Evolutionary conservation across 2,113 vertebrate genomes (phyloP), one percentile per base, ranked within the genome.

Genomic region (Pampusana beccarii): DNA sequence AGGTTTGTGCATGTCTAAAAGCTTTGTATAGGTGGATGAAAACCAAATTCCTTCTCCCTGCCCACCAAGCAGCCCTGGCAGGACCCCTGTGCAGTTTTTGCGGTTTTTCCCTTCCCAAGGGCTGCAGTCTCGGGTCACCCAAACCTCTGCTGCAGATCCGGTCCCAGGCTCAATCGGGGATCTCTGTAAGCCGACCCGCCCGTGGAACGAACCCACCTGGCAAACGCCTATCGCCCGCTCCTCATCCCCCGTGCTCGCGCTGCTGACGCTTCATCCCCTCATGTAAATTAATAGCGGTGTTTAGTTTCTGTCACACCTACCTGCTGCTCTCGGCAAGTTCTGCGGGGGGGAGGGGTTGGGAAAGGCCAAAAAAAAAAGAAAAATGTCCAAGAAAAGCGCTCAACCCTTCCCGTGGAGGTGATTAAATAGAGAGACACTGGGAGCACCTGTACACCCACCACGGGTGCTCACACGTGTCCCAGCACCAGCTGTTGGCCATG

Each of bases 101-200:
- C 24, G 16, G 16, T 34, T 56, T 72, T n/a, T 25, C 18, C 46
- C 21, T 33, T 80, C 29, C n/a, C 0, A 0, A 21, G 40, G 34
- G 19, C 3, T 20, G 33, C 24, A 34, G 20, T 29, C 31, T 16
- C 7, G 1, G 57, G 48, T 86, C 65, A 46, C 36, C 38, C 14
- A 54, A 16, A 10, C 15, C 6, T 13, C 16, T 0, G 0, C 14
- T 4, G 2, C 75, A 38, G 85, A 38, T 75, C 86, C 12, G 0
- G 24, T 36, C 80, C 57, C 57, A 44, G 14, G 24, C 6, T 3
- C 36, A 9, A 0, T 0, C 0, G 1, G 40, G 79, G 42, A 54
- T 80, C 51, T 34, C 44, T 61, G 90, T 85, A 85, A 95, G 50
- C 20, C 0, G 81, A 34, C 72, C 62, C 0, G 2, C 34, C 5